Evolutionary conservation across 2,888 invertebrate genomes (phyloP).

Genomic region (Drosophila putrida): DNA sequence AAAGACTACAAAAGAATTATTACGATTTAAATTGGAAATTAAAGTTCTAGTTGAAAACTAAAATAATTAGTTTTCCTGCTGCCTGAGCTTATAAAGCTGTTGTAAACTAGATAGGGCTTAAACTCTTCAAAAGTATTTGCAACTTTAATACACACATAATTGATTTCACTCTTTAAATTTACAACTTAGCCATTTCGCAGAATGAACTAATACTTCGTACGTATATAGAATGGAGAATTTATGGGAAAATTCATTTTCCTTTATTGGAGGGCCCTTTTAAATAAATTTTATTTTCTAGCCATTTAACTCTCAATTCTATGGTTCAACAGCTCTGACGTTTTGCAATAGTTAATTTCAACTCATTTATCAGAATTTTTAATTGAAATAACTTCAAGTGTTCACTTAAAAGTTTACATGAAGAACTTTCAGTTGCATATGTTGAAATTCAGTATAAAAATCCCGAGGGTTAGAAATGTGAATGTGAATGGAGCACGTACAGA

Average conservation of each 20-base stretch:
- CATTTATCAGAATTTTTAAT: not conserved
- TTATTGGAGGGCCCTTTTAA: too few species aligned
- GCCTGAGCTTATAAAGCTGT: not conserved
- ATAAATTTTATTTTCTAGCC: not conserved
- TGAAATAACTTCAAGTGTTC: constrained; percentile 2
- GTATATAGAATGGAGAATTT: too few species aligned
- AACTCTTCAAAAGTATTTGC: not conserved
- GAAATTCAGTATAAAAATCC: not conserved
- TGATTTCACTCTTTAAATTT: not conserved
- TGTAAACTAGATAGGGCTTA: not conserved
- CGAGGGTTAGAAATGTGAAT: not conserved
- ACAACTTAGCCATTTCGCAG: too few species aligned
- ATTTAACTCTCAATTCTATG: not conserved
- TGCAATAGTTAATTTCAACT: not conserved
- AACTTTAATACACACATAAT: not conserved
- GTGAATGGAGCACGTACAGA: constrained; percentile 27
- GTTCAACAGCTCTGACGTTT: not conserved
- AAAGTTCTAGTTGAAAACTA: not conserved
- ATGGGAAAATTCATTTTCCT: not conserved
- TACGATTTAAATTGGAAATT: constrained; percentile 10
- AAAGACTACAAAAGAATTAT: not conserved
- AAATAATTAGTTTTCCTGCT: not conserved
- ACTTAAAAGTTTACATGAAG: constrained; percentile 5
- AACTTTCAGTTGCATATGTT: not conserved
- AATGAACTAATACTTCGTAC: too few species aligned